Conservation (phyloP, 2,797 vertebrate species). For the Cossypha dichroa region DNA sequence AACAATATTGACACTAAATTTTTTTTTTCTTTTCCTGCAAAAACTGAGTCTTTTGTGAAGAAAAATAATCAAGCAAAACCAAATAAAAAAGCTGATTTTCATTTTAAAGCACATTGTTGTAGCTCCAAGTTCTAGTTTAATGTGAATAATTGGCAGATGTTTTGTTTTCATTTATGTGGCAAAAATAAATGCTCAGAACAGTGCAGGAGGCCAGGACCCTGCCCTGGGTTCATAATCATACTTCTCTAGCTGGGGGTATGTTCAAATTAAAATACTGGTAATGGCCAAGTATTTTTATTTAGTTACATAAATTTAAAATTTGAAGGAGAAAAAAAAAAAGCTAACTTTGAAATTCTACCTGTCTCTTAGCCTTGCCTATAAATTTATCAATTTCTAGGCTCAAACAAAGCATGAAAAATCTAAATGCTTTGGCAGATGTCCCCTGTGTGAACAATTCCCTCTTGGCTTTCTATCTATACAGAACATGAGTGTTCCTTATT, state of each 20-base stretch:
- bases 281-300: not conserved
- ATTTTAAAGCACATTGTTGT: not conserved
- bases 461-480: not conserved
- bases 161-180: not conserved
- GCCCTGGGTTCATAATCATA: not conserved
- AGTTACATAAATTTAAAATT: not conserved
- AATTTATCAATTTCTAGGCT: not conserved
- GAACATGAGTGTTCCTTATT: not conserved
- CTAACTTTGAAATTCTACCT: not conserved
- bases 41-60: not conserved
- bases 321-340: not conserved
- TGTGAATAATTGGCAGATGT: not conserved
- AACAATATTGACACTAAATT: not conserved
- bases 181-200: not conserved
- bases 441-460: not conserved
- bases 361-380: not conserved
- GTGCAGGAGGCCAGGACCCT: not conserved
- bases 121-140: not conserved
- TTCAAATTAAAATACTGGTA: not conserved
- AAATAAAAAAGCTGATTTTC: not conserved
- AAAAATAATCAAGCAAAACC: not conserved
- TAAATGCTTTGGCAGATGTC: not conserved
- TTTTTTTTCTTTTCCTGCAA: not conserved
- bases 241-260: rapidly evolving
- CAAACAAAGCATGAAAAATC: not conserved